Base-by-base conservation (phyloP, 1,140 invertebrate genomes). In the Magallana ariakensis region DNA sequence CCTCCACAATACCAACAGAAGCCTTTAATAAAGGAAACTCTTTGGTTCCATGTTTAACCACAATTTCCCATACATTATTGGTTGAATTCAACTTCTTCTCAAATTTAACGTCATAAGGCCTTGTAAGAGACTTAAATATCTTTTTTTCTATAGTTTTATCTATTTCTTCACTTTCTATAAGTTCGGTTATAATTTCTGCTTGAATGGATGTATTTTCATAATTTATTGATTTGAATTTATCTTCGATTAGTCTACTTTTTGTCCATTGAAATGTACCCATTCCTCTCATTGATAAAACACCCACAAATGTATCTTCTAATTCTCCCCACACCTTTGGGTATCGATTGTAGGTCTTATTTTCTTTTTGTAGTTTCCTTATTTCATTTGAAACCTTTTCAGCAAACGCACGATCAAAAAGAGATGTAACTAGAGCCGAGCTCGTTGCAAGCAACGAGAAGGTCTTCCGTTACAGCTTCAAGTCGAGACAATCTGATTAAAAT, bases 1-100 rank as follows among this genome's bases (percentile, higher is more conserved):
- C 86, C 75, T 87, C 86, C 6, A 87, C 33, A 15, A 87, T 60
- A 4, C 86, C 83, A 54, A 84, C 83, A 4, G 86, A 83, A 19
- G 54, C 60, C 75, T 75, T 84, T 13, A 87, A 19, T 16, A 87
- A 75, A 57, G 85, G 85, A 19, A 70, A 58, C 10, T 33, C 16
- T 58, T 13, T 83, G 11, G 9, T 11, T 9, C 33, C 57, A 26
- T 56, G 15, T 5, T 83, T 26, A 8, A 57, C 13, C 0, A 57
- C 1, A 56, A 57, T 57, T 10, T 22, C 70, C 55, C n/a, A 7
- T 33, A 33, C 33, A 33, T 33, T 33, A 33, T 33, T 33, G 33
- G 33, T 33, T 3, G 3, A 33, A 58, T 80, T 22, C 9, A 13
- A 9, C 10, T 22, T 22, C 9, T 75, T 56, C 16, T 9, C 15